Evolutionary conservation across 2,888 invertebrate genomes (phyloP).

Genomic region (Platyscelio sp.): DNA sequence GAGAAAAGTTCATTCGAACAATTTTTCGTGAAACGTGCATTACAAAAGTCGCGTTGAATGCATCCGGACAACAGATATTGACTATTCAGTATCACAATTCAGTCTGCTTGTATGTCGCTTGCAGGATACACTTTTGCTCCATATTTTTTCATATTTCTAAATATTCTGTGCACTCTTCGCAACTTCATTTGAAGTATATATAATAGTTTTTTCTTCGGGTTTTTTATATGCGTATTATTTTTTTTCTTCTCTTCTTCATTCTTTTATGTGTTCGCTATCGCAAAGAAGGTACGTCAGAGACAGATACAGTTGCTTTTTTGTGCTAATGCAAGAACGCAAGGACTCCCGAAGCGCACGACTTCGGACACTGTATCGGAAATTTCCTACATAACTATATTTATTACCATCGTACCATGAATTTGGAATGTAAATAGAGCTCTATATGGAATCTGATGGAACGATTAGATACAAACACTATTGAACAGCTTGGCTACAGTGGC

Average conservation of each 20-base stretch:
- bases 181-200: slow-evolving; percentile 52
- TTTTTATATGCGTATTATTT: slow-evolving; percentile 29
- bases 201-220: slow-evolving; percentile 30
- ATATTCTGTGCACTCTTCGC: slow-evolving; percentile 52
- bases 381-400: slow-evolving; percentile 69
- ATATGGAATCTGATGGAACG: slow-evolving; percentile 69
- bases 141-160: slow-evolving; percentile 59
- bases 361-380: slow-evolving; percentile 65
- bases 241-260: neutral
- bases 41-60: slow-evolving; percentile 54
- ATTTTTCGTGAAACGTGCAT: slow-evolving; percentile 45
- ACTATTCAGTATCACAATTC: slow-evolving; percentile 64
- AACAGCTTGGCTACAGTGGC: slow-evolving; percentile 59
- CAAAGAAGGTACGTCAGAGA: slow-evolving; percentile 50
- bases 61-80: slow-evolving; percentile 60
- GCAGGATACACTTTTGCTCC: slow-evolving; percentile 46
- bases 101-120: slow-evolving; percentile 46
- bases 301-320: slow-evolving; percentile 59
- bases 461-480: slow-evolving; percentile 70
- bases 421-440: slow-evolving; percentile 68
- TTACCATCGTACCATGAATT: slow-evolving; percentile 68
- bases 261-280: slow-evolving; percentile 23
- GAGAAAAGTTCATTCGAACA: slow-evolving; percentile 30
- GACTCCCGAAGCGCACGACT: slow-evolving; percentile 57
- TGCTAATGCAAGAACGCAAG: slow-evolving; percentile 37